Conservation (phyloP, 2,888 invertebrate genomes). For the Euzophera pinguis region DNA sequence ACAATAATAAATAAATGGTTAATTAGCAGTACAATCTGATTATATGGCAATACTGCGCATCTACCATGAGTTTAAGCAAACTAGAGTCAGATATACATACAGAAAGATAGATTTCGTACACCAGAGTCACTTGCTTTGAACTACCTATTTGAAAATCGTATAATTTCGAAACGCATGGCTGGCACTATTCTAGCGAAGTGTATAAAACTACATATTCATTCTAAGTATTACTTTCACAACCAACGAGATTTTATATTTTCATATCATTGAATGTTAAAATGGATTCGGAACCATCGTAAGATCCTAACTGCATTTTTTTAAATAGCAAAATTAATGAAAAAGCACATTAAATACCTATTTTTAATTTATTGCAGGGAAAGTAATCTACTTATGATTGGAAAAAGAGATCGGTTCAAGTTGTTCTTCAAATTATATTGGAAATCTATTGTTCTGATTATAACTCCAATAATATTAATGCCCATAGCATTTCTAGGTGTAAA, state of each 20-base stretch:
- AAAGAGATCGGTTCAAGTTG: conserved; percentile 34
- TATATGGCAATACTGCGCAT: too few species aligned
- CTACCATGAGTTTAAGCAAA: too few species aligned
- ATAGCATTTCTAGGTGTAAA: conserved; percentile 38
- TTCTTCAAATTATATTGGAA: conserved; percentile 53
- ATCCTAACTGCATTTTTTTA: conserved; percentile 2
- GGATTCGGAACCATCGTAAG: conserved; percentile 40
- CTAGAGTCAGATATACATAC: too few species aligned
- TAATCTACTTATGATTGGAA: conserved; percentile 47
- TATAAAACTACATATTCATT: background rate
- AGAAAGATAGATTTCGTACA: too few species aligned
- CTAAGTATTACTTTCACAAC: background rate
- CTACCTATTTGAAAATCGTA: too few species aligned
- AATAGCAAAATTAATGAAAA: too few species aligned
- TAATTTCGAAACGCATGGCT: too few species aligned
- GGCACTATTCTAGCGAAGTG: too few species aligned
- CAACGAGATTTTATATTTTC: conserved; percentile 20
- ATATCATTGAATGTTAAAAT: conserved; percentile 15
- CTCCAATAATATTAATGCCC: conserved; percentile 50
- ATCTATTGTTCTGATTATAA: conserved; percentile 36
- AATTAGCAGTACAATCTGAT: too few species aligned
- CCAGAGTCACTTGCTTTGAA: too few species aligned
- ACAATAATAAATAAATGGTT: too few species aligned
- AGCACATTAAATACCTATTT: background rate
- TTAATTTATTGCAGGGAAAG: conserved; percentile 41